These are phyloP conservation scores for Okamejei kenojei DNA, from an alignment of 2,797 vertebrate species.

Conservation along the genomic window DNA sequence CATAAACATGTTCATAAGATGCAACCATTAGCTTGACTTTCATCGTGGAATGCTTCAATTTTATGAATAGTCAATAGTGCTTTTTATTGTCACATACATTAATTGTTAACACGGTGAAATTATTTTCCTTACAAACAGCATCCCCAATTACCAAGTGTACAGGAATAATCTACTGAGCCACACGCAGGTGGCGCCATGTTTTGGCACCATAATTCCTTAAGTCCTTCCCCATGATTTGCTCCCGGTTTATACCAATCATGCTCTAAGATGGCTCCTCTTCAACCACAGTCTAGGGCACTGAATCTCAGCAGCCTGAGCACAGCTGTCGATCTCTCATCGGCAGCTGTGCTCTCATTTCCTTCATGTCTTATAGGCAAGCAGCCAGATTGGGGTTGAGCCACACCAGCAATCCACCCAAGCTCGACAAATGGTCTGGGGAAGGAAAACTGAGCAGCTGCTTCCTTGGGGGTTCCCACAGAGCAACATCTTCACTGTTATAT, in stretches of 20 bases:
- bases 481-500: background rate
- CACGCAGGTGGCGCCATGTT: too few relatives aligned
- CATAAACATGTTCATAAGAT: background rate
- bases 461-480: background rate
- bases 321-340: background rate
- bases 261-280: background rate
- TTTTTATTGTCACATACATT: too few relatives aligned
- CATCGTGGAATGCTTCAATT: background rate
- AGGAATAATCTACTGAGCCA: too few relatives aligned
- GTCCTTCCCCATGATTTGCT: background rate
- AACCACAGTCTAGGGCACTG: background rate
- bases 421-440: background rate
- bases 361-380: background rate
- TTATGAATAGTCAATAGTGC: background rate
- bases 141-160: too few relatives aligned
- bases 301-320: background rate
- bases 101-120: too few relatives aligned
- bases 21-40: background rate
- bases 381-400: background rate
- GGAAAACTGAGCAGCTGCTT: background rate
- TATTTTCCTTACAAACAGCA: too few relatives aligned
- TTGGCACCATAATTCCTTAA: too few relatives aligned
- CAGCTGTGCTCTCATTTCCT: conserved; percentile 30
- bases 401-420: background rate
- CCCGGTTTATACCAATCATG: background rate